These are phyloP conservation scores for Anaspis maculata DNA, from an alignment of 2,888 invertebrate genomes.

Conservation along the genomic window DNA sequence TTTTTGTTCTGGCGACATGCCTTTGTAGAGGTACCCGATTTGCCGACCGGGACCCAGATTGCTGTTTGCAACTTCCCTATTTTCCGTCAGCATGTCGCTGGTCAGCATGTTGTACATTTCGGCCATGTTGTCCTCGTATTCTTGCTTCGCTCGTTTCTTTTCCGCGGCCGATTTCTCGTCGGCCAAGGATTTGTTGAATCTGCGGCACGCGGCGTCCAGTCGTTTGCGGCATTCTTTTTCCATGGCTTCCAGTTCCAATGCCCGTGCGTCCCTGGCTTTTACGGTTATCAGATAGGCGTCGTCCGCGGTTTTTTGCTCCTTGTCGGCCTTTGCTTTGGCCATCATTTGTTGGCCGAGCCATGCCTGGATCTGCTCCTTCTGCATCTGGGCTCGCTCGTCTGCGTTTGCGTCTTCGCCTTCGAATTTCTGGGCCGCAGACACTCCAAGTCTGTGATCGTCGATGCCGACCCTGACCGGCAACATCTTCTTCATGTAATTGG, in stretches of 20 bases:
- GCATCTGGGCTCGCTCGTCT: conserved; percentile 61
- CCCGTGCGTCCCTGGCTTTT: conserved; percentile 58
- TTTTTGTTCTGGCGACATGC: conserved; percentile 72
- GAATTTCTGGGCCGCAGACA: conserved; percentile 79
- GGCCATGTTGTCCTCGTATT: conserved; percentile 72
- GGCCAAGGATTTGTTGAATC: conserved; percentile 67
- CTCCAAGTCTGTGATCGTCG: conserved; percentile 67
- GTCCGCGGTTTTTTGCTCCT: conserved; percentile 57
- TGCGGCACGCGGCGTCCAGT: conserved; percentile 62
- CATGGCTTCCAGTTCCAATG: conserved; percentile 60
- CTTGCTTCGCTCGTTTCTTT: conserved; percentile 45
- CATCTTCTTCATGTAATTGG: conserved; percentile 64
- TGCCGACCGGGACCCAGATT: conserved; percentile 66
- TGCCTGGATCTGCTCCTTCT: conserved; percentile 70
- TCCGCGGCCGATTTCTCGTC: conserved; percentile 38
- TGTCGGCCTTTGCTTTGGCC: conserved; percentile 53
- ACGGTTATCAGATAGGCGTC: conserved; percentile 60
- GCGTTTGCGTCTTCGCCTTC: conserved; percentile 74
- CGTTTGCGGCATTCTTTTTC: conserved; percentile 68
- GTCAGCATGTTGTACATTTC: conserved; percentile 76
- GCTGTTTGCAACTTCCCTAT: conserved; percentile 71
- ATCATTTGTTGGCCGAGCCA: conserved; percentile 80
- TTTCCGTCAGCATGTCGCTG: conserved; percentile 82
- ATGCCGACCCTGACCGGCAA: conserved; percentile 61
- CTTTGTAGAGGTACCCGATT: conserved; percentile 68